These are phyloP conservation scores for Chelon auratus DNA, from an alignment of 2,797 vertebrate species.

Conservation along the genomic window DNA sequence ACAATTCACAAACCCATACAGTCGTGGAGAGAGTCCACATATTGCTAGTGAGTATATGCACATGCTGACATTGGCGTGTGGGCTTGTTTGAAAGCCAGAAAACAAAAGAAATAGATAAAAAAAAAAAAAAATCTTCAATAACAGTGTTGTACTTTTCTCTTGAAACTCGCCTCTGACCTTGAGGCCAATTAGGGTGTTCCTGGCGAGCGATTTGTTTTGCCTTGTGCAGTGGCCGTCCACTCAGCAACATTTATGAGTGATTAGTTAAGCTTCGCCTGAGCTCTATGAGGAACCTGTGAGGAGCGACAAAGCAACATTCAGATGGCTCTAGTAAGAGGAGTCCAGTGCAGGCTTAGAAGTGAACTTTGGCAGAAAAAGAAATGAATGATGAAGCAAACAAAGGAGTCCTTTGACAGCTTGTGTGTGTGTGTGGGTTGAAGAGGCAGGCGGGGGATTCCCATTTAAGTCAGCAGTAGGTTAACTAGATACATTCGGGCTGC, in stretches of 20 bases:
- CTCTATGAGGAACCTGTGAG: slow-evolving; percentile 74
- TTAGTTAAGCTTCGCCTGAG: slow-evolving; percentile 81
- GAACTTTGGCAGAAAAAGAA: slow-evolving; percentile 71
- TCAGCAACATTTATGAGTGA: slow-evolving; percentile 83
- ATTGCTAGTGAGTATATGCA: slow-evolving; percentile 6
- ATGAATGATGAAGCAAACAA: slow-evolving; percentile 77
- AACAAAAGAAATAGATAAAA: slow-evolving; percentile 29
- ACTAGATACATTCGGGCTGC: slow-evolving; percentile 41
- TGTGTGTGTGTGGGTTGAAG: slow-evolving; percentile 53
- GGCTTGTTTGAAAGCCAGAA: slow-evolving; percentile 27
- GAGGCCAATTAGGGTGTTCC: slow-evolving; percentile 74
- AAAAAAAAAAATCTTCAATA: neutral
- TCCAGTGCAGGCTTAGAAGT: slow-evolving; percentile 73
- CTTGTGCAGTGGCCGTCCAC: slow-evolving; percentile 66
- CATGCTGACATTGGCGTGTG: slow-evolving; percentile 1
- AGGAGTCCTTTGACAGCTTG: slow-evolving; percentile 72
- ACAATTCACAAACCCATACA: slow-evolving; percentile 73
- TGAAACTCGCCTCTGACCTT: slow-evolving; percentile 65
- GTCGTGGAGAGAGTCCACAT: slow-evolving; percentile 32
- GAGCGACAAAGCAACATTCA: slow-evolving; percentile 80
- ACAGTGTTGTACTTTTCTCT: slow-evolving; percentile 31
- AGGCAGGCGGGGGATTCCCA: slow-evolving; percentile 61
- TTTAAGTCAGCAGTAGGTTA: slow-evolving; percentile 67
- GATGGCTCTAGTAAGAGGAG: slow-evolving; percentile 65
- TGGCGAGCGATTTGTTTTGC: slow-evolving; percentile 75